These are phyloP conservation scores for Agrotis clavis DNA, from an alignment of 2,888 invertebrate genomes.

Conservation along the genomic window DNA sequence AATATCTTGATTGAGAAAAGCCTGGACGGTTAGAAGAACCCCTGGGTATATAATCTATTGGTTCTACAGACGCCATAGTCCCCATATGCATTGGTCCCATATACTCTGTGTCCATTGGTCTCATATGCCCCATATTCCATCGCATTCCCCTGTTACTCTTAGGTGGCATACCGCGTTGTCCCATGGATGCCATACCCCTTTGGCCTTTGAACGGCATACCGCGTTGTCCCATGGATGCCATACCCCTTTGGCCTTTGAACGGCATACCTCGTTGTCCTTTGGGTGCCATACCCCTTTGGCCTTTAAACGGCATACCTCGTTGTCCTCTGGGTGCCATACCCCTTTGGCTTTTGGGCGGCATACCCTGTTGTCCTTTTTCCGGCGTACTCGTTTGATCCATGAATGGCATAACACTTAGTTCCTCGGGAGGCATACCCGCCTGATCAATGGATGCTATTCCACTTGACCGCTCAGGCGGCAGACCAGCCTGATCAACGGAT, in stretches of 20 bases:
- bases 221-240: neutral
- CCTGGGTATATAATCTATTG: neutral
- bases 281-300: neutral
- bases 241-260: neutral
- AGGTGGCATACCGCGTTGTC: neutral
- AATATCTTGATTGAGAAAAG: constrained; percentile 14
- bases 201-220: neutral
- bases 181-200: neutral
- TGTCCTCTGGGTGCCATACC: neutral
- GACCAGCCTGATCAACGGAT: neutral
- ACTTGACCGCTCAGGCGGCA: neutral
- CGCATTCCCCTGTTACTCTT: neutral
- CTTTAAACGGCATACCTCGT: neutral
- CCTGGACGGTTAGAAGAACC: neutral
- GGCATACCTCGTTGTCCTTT: neutral
- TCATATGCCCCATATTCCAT: neutral
- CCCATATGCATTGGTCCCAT: neutral
- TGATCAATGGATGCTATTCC: neutral
- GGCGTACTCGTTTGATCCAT: neutral
- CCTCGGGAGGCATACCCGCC: neutral
- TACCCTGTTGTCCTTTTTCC: no score
- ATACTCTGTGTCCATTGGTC: neutral
- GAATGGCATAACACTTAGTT: neutral
- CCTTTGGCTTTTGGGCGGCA: neutral
- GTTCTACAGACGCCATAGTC: neutral